Percentiles rank a stretch among this genome's conserved stretches.
Conservation (phyloP, 1,140 invertebrate genomes). For the Polypedilum vanderplanki region DNA sequence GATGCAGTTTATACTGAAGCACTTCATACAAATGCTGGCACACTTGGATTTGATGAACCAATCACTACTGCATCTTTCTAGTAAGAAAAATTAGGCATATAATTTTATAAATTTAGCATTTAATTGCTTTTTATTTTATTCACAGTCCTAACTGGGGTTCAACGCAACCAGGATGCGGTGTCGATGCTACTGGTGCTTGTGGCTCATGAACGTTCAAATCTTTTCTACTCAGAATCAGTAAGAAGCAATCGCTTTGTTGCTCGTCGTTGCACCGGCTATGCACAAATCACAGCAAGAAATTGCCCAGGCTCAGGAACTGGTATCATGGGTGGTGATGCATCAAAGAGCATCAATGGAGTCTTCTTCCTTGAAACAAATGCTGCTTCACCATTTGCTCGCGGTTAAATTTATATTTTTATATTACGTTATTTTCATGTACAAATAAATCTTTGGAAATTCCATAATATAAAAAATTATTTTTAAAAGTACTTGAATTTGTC, state of each 20-base stretch:
- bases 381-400: background rate
- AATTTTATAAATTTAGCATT: no score
- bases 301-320: background rate
- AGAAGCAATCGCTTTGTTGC: no score
- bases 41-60: conserved; percentile 46
- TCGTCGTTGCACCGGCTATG: background rate
- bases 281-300: background rate
- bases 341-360: background rate
- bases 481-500: no score
- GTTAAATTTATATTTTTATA: background rate
- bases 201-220: background rate
- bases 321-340: background rate
- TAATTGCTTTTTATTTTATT: no score
- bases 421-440: no score
- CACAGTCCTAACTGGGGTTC: conserved; percentile 44
- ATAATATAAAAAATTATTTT: no score
- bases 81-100: no score
- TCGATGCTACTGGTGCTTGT: background rate
- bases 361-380: background rate
- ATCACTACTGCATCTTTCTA: conserved; percentile 53
- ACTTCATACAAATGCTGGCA: conserved; percentile 58
- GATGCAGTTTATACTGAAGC: conserved; percentile 61
- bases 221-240: background rate
- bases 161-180: conserved; percentile 24
- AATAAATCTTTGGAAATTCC: no score